Evolutionary conservation across 1,140 invertebrate genomes (phyloP), one percentile per base, ranked within the genome.

Genomic region (Plutomurus gul): DNA sequence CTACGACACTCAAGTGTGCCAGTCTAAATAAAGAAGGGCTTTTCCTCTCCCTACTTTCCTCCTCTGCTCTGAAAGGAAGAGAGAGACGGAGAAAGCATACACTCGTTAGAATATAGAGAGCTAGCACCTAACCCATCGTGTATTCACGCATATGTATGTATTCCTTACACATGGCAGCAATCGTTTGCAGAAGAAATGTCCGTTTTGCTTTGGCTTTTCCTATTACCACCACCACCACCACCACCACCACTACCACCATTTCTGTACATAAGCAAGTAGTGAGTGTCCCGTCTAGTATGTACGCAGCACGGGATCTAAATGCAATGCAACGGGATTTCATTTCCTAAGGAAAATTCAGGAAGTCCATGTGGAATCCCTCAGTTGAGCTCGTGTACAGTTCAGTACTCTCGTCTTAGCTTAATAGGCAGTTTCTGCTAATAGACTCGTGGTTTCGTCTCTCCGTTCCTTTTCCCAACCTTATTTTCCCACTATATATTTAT

Each of bases 11-110:
- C 56, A 65, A 36, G 22, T 65, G 39, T 27, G 56, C 56, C 30
- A 33, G 56, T 65, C 56, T 65, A 65, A 65, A 65, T 65, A 65
- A 65, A 65, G 27, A 30, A 65, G 36, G 36, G 56, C 56, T 65
- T 33, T 65, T 36, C 47, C 47, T 22, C 25, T 51, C 47, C 47
- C 39, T 13, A 13, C n/a, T 65, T 65, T 65, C 56, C 27, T 27
- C 13, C n/a, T n/a, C n/a, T n/a, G n/a, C n/a, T n/a, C 13, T 36
- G 10, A 65, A 65, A 56, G n/a, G n/a, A 56, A 30, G 51, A 27
- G 16, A 56, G 18, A 16, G 25, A 49, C 7, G n/a, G 46, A 49
- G n/a, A n/a, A 27, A 51, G 16, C 11, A n/a, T n/a, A 51, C 4
- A 22, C 47, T 25, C 25, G 25, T 51, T 22, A 51, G 47, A 51